A percentile compares a stretch with the other conserved stretches of the same genome.
Conservation (phyloP, 2,888 invertebrate genomes). For the Elysia crispata region DNA sequence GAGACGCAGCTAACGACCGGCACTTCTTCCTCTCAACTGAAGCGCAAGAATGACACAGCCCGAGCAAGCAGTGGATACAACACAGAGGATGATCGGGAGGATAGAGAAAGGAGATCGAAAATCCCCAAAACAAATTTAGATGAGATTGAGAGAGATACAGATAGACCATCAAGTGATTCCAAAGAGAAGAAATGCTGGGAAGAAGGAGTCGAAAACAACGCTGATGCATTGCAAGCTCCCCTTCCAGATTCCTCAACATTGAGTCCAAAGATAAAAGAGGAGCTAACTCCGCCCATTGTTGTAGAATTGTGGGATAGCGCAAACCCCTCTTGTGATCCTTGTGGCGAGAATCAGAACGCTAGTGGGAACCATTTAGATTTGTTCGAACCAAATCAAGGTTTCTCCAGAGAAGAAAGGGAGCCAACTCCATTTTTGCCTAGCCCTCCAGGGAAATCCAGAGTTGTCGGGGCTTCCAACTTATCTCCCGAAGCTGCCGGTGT, state of each 20-base stretch:
- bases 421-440: constrained; percentile 27
- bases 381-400: not conserved
- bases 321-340: not conserved
- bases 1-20: no score
- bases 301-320: constrained; percentile 30
- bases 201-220: no score
- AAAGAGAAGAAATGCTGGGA: no score
- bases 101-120: no score
- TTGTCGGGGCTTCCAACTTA: not conserved
- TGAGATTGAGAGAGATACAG: not conserved
- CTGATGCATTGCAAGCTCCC: no score
- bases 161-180: not conserved
- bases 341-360: no score
- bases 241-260: no score
- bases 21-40: no score
- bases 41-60: not conserved
- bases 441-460: not conserved
- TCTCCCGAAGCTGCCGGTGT: not conserved
- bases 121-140: not conserved
- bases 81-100: not conserved
- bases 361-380: no score
- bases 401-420: constrained; percentile 28
- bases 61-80: not conserved
- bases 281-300: constrained; percentile 21
- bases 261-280: not conserved